These are phyloP conservation scores for Axis porcinus DNA, from an alignment of 2,113 vertebrate species.

Conservation along the genomic window DNA sequence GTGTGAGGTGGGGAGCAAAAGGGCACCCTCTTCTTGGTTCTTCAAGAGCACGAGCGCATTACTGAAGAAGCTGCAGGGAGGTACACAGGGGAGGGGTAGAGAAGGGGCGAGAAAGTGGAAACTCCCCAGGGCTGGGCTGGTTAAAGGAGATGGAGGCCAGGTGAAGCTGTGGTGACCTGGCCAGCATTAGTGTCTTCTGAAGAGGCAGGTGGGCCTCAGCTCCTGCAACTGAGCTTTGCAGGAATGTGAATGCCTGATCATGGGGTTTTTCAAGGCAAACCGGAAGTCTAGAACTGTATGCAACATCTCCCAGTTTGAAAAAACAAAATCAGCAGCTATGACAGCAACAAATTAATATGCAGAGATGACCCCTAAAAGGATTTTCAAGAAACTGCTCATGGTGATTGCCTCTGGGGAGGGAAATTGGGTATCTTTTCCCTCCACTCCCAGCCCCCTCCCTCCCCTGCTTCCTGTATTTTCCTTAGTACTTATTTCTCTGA, in stretches of 20 bases:
- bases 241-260: not conserved
- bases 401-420: not conserved
- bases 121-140: accelerated
- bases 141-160: not conserved
- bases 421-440: not conserved
- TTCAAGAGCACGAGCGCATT: not conserved
- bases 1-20: not conserved
- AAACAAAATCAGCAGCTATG: not conserved
- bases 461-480: not conserved
- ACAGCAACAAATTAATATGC: not conserved
- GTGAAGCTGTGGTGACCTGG: not conserved
- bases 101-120: not conserved
- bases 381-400: not conserved
- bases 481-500: not conserved
- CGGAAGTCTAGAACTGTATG: not conserved
- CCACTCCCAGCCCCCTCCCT: not conserved
- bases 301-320: not conserved
- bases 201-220: not conserved
- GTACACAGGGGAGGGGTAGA: not conserved
- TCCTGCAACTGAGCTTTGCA: accelerated
- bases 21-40: not conserved
- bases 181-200: not conserved
- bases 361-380: not conserved
- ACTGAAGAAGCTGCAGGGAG: not conserved
- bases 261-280: not conserved